Conservation (phyloP, 2,113 vertebrate species). For the Glaucomys volans region DNA sequence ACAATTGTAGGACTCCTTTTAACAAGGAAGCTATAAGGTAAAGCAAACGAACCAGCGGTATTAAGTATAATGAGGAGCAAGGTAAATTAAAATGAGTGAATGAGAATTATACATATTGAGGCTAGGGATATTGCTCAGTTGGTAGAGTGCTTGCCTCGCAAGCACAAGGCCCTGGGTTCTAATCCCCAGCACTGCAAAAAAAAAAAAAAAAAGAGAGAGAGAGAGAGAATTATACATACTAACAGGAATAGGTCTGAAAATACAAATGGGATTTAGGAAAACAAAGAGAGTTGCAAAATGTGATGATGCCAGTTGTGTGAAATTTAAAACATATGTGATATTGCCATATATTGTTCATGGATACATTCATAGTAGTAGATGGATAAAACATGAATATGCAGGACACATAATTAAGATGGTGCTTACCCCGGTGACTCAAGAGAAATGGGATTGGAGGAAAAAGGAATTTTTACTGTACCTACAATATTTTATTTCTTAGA, state of each 20-base stretch:
- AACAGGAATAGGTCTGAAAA: background rate
- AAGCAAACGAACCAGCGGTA: background rate
- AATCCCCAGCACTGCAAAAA: no score
- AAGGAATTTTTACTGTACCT: conserved; percentile 3
- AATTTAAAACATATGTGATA: conserved; percentile 27
- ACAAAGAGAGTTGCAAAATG: background rate
- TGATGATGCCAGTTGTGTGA: background rate
- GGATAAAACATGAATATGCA: background rate
- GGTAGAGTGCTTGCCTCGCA: no score
- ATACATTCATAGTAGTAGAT: background rate
- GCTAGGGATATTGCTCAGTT: no score
- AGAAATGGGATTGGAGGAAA: background rate
- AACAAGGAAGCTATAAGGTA: conserved; percentile 4
- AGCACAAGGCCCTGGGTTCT: no score
- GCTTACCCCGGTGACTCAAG: background rate
- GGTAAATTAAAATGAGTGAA: background rate
- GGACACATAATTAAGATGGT: background rate
- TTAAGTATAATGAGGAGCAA: background rate
- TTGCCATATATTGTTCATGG: background rate
- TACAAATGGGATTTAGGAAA: background rate
- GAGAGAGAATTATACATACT: background rate
- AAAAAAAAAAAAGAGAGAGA: no score
- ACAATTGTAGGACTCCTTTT: background rate
- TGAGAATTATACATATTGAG: background rate
- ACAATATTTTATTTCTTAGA: conserved; percentile 42